Evolutionary conservation across 2,113 vertebrate species (phyloP).

Genomic region (Cnemophilus loriae): DNA sequence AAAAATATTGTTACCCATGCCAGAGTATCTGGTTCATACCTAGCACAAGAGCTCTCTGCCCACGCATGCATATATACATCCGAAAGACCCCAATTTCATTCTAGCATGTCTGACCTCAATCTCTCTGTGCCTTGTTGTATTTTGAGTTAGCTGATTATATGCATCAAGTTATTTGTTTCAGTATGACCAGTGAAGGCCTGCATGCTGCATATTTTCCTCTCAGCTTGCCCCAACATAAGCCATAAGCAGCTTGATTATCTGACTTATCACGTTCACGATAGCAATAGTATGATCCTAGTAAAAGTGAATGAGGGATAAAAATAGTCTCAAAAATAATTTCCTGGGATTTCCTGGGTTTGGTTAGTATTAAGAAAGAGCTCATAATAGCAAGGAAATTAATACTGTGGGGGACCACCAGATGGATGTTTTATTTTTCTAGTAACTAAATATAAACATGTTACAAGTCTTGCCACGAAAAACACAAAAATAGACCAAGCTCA

Average conservation of each 20-base stretch:
- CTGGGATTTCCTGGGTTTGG: conserved; percentile 65
- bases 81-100: background rate
- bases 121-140: background rate
- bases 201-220: background rate
- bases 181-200: background rate
- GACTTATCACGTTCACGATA: background rate
- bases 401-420: conserved; percentile 38
- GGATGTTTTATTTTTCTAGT: conserved; percentile 51
- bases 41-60: background rate
- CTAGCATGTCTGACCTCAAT: conserved; percentile 31
- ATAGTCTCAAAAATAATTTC: conserved; percentile 56
- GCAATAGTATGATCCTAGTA: conserved; percentile 13
- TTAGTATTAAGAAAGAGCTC: conserved; percentile 58
- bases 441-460: conserved; percentile 57
- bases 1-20: background rate
- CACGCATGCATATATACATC: background rate
- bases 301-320: conserved; percentile 58
- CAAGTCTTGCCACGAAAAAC: background rate
- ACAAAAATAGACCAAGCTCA: conserved; percentile 37
- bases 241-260: conserved; percentile 47
- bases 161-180: background rate
- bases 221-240: conserved; percentile 30
- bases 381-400: conserved; percentile 60
- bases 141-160: conserved; percentile 38
- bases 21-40: background rate